Base-by-base conservation (phyloP, 2,797 vertebrate genomes). In the Acipenser transmontanus region DNA sequence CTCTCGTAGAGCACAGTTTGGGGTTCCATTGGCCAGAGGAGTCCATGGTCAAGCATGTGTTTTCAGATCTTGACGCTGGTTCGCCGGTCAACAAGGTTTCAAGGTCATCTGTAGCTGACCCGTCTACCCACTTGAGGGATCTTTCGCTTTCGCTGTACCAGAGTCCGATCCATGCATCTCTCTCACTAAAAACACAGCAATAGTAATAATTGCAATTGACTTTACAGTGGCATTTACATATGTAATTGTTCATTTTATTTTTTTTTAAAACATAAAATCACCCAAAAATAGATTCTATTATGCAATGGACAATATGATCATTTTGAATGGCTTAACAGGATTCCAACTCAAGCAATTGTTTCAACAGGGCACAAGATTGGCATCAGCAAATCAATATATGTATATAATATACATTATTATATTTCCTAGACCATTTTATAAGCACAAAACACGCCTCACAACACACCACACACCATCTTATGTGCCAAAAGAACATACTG, bases 121-220 rank as follows among this genome's bases (percentile, higher is more conserved):
- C 90, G 49, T 94, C 92, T 0, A 87, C 88, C 81, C 80, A 91
- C n/a, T 77, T 85, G 47, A 91, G 82, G 0, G 79, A 79, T 47
- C 92, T 93, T 0, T 81, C 76, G 64, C 89, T 88, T 70, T 87
- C 81, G 61, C 92, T 84, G 20, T 97, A 90, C 0, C 94, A 97
- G 82, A 99, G 86, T 17, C 95, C 94, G 0, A 99, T 88, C 96
- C 97, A 98, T 66, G 93, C 92, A 0, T 95, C 91, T 0, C 92
- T 86, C 78, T 92, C 92, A 84, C 94, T 98, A 73, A 61, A 51
- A 63, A 66, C 59, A 13, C n/a, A 68, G 52, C 13, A 57, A 20
- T n/a, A 34, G n/a, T 10, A 64, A 12, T n/a, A 49, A 9, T 13
- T 7, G 11, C 50, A 20, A 50, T 9, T 12, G 12, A 49, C 10